A percentile compares a stretch with the other conserved stretches of the same genome.
Conservation (phyloP, 1,140 invertebrate species). For the Habropoda laboriosa region DNA sequence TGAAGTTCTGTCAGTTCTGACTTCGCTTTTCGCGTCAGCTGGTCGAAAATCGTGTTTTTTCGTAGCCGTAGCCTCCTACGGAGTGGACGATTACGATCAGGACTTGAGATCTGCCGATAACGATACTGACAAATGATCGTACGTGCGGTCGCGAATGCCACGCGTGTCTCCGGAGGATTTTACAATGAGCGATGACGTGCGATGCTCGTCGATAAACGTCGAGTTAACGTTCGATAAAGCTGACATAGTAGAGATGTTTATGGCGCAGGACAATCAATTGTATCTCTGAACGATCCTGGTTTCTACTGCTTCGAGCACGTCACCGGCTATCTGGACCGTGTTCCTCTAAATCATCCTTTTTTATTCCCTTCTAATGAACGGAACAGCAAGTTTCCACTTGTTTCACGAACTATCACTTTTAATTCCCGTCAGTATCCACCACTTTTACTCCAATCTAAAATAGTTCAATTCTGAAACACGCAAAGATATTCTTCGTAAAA, state of each 20-base stretch:
- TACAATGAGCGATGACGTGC: slow-evolving; percentile 57
- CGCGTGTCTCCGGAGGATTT: slow-evolving; percentile 54
- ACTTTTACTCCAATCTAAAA: no score
- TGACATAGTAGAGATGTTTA: slow-evolving; percentile 54
- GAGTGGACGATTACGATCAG: slow-evolving; percentile 49
- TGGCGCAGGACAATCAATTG: slow-evolving; percentile 33
- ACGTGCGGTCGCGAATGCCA: slow-evolving; percentile 49
- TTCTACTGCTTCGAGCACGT: slow-evolving; percentile 1
- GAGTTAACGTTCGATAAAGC: slow-evolving; percentile 47
- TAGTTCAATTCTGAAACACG: no score
- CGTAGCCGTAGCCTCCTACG: neutral
- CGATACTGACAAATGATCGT: slow-evolving; percentile 61
- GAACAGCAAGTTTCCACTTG: neutral
- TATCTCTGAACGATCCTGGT: slow-evolving; percentile 25
- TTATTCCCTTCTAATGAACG: neutral
- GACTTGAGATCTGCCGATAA: slow-evolving; percentile 55
- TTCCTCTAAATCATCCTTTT: neutral
- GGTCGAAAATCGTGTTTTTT: neutral
- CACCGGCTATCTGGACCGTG: neutral
- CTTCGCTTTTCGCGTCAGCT: neutral
- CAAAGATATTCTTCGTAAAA: neutral
- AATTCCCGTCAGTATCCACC: no score
- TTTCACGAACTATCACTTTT: neutral
- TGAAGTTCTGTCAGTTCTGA: no score
- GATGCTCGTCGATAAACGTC: slow-evolving; percentile 55